Evolutionary conservation across 2,888 invertebrate species (phyloP).

Genomic region (Trileptium ribeirensis): DNA sequence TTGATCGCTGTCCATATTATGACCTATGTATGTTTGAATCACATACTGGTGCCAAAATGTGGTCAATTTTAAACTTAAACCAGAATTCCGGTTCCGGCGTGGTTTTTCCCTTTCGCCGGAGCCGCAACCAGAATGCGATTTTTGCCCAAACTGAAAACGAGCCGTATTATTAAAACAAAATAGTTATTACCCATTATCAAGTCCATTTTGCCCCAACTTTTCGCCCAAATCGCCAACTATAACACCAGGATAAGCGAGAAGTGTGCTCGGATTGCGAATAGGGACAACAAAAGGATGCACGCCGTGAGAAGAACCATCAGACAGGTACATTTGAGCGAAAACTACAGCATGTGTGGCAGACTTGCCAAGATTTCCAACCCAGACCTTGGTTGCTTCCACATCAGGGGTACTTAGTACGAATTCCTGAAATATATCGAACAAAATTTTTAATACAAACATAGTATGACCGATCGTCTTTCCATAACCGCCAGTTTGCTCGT

Average conservation of each 20-base stretch:
- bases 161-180: too few species aligned
- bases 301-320: constrained; percentile 72
- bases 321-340: constrained; percentile 76
- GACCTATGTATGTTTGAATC: too few species aligned
- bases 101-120: too few species aligned
- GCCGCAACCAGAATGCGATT: too few species aligned
- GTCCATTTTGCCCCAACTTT: constrained; percentile 79
- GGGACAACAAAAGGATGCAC: constrained; percentile 82
- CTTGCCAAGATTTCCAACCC: constrained; percentile 71
- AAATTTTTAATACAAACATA: too few species aligned
- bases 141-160: too few species aligned
- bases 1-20: too few species aligned
- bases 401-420: constrained; percentile 68
- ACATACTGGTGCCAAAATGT: too few species aligned
- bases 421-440: constrained; percentile 53
- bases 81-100: too few species aligned
- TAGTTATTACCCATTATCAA: constrained; percentile 92
- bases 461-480: too few species aligned
- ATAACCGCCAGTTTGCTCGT: too few species aligned
- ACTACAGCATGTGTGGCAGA: constrained; percentile 75
- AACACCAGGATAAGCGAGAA: constrained; percentile 63
- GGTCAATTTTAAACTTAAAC: too few species aligned
- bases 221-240: constrained; percentile 84
- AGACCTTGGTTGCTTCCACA: constrained; percentile 73
- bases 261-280: constrained; percentile 67